Percentiles rank a stretch among this genome's conserved stretches.
Evolutionary conservation across 2,797 vertebrate species (phyloP).

Genomic region (Hapalemur alaotrensis): DNA sequence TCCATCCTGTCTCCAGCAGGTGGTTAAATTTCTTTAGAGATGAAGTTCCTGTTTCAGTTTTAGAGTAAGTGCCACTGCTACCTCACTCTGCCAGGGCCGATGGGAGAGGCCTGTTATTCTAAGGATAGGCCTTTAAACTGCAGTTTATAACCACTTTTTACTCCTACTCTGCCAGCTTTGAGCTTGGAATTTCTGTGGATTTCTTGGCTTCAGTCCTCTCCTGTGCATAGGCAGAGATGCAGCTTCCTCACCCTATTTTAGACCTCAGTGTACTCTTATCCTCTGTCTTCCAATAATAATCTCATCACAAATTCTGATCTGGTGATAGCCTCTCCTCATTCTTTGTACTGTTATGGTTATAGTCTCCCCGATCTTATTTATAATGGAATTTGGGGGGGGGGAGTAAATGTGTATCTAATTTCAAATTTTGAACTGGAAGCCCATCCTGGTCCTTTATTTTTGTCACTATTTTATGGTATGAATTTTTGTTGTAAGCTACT

Average conservation of each 20-base stretch:
- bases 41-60: neutral
- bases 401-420: neutral
- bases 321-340: neutral
- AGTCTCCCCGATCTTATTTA: neutral
- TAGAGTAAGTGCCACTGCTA: neutral
- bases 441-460: neutral
- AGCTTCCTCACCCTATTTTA: fast-evolving
- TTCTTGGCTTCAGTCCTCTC: neutral
- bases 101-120: neutral
- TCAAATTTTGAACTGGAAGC: neutral
- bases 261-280: neutral
- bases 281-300: neutral
- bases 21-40: neutral
- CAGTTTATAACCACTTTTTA: neutral
- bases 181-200: neutral
- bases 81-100: neutral
- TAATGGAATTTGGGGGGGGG: neutral
- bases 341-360: neutral
- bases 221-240: neutral
- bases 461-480: neutral
- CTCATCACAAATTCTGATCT: neutral
- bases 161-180: neutral
- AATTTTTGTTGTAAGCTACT: neutral
- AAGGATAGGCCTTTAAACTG: neutral
- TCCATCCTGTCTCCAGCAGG: neutral